A percentile compares a stretch with the other conserved stretches of the same genome.
phyloP scores from a whole-genome alignment of 1,140 invertebrate genomes.

The Antheraea pernyi region DNA sequence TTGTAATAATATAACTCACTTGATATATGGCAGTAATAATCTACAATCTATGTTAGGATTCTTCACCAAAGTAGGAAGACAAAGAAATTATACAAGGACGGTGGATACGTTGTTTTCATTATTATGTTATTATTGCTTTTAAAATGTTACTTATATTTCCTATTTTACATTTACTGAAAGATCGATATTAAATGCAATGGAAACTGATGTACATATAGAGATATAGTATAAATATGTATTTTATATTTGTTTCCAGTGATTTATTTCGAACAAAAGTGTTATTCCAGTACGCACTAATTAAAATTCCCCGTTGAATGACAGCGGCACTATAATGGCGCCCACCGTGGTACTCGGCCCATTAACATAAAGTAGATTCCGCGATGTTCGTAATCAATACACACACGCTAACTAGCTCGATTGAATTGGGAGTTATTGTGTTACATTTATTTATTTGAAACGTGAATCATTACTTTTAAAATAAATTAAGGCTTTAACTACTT shows the following conservation, averaged over 20 bases:
- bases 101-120: too few relatives aligned
- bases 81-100: too few relatives aligned
- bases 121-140: too few relatives aligned
- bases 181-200: neutral
- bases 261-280: neutral
- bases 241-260: neutral
- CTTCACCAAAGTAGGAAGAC: too few relatives aligned
- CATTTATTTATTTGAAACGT: neutral
- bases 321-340: slow-evolving; percentile 20
- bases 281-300: neutral
- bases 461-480: too few relatives aligned
- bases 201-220: neutral
- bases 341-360: slow-evolving; percentile 12
- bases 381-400: neutral
- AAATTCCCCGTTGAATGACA: slow-evolving; percentile 14
- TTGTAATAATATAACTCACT: too few relatives aligned
- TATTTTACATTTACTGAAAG: too few relatives aligned
- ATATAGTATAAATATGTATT: neutral
- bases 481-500: too few relatives aligned
- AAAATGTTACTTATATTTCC: too few relatives aligned
- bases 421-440: neutral
- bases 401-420: neutral
- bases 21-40: too few relatives aligned
- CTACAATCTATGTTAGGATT: too few relatives aligned
- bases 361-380: neutral